Conservation (phyloP, 1,140 invertebrate genomes). For the Polypedilum vanderplanki region DNA sequence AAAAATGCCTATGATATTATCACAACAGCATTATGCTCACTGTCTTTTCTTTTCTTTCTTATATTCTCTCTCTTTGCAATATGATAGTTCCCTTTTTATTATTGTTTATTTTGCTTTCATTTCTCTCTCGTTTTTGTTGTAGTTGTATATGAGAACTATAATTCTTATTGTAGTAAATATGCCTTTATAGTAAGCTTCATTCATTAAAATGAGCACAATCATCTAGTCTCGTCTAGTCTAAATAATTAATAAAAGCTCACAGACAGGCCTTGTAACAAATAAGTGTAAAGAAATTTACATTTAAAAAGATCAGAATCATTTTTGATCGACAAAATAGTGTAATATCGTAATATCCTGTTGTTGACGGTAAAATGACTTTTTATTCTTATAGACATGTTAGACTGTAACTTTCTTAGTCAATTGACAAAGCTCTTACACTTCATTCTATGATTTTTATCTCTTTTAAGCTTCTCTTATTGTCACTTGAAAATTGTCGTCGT, state of each 20-base stretch:
- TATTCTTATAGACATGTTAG: too few relatives aligned
- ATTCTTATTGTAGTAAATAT: neutral
- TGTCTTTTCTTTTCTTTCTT: too few relatives aligned
- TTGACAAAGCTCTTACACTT: too few relatives aligned
- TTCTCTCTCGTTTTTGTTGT: neutral
- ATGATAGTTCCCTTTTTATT: neutral
- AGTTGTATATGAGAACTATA: neutral
- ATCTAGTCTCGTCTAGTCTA: neutral
- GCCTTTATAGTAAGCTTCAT: neutral
- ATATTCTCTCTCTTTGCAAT: neutral
- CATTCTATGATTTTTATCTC: too few relatives aligned
- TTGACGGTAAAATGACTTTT: too few relatives aligned
- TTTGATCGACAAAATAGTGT: too few relatives aligned
- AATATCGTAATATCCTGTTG: too few relatives aligned
- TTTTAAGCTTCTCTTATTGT: too few relatives aligned
- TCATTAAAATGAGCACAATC: constrained; percentile 3
- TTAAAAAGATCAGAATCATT: too few relatives aligned
- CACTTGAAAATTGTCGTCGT: too few relatives aligned
- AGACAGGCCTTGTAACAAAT: neutral
- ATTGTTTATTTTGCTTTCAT: neutral
- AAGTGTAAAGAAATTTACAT: too few relatives aligned
- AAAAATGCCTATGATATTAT: neutral
- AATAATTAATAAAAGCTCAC: neutral
- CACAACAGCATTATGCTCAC: neutral
- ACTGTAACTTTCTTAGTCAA: too few relatives aligned